Evolutionary conservation across 2,888 invertebrate genomes (phyloP), one percentile per base, ranked within the genome.

Genomic region (Hypena proboscidalis): DNA sequence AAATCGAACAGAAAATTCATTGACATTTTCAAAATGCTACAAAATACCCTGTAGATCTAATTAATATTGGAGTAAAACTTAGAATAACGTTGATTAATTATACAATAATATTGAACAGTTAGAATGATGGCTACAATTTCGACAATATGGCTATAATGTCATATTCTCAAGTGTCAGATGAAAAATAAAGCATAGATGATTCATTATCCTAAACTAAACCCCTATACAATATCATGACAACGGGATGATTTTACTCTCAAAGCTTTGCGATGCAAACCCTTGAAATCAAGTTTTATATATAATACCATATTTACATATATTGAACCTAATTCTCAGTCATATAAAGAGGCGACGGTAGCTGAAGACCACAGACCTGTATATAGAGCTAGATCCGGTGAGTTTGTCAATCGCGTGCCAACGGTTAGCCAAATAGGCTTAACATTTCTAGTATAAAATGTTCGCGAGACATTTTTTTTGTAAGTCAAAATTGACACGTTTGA

Each of bases 241-340:
- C 58, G 58, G 67, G 66, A 69, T 66, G 65, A 70, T 70, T 67
- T 68, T 60, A 64, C 69, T 67, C 69, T 66, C 68, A 54, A 61
- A 67, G 60, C 50, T 62, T 63, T 66, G 62, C 63, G 61, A 71
- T 68, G 62, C 63, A 62, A 63, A 69, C 59, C 59, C 57, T 66
- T 72, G 65, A 74, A 71, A 74, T 68, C 56, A 70, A 77, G 67
- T 67, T 74, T 68, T 73, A 75, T 63, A 70, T 66, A 78, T 67
- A n/a, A n/a, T 61, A 70, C 33, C 48, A 51, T 83, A 84, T 87
- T 82, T 88, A 87, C 86, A 88, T 58, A 77, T 79, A 83, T 86
- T 87, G 83, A 87, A 89, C 84, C 87, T 80, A 80, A 87, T 85
- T 87, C 84, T 88, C 88, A 89, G 88, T 87, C 86, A 85, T 83